Evolutionary conservation across 2,113 vertebrate species (phyloP).

Genomic region (Bagarius yarrelli): DNA sequence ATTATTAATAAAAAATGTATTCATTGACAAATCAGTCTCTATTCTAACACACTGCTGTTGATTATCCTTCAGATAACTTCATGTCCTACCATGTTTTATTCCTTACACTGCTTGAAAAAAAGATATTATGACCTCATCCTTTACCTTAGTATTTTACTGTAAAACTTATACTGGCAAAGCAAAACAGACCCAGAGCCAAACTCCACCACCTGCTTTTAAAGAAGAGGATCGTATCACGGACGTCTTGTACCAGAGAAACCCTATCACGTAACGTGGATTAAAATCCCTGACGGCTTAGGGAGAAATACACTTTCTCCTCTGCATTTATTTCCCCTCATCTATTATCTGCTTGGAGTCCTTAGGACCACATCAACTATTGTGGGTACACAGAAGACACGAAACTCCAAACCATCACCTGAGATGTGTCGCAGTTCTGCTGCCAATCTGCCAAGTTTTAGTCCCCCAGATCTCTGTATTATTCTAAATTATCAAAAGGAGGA

Average conservation of each 20-base stretch:
- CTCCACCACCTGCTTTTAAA: constrained; percentile 49
- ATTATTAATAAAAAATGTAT: not conserved
- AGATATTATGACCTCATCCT: constrained; percentile 48
- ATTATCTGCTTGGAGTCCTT: constrained; percentile 56
- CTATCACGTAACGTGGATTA: constrained; percentile 49
- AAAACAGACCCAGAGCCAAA: constrained; percentile 46
- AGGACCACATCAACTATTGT: constrained; percentile 58
- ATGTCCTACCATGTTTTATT: not conserved
- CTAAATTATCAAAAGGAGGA: constrained; percentile 36
- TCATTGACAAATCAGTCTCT: not conserved
- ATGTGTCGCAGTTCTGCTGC: constrained; percentile 48
- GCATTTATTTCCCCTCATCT: constrained; percentile 54
- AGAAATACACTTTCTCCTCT: constrained; percentile 61
- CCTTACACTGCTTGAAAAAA: constrained; percentile 38
- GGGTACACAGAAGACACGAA: constrained; percentile 49
- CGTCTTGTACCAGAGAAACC: constrained; percentile 13
- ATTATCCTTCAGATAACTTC: not conserved
- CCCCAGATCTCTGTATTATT: constrained; percentile 40
- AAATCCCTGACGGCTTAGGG: constrained; percentile 54
- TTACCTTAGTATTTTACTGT: constrained; percentile 8
- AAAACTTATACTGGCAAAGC: constrained; percentile 19
- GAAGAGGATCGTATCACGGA: constrained; percentile 6
- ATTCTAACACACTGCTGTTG: too few species aligned
- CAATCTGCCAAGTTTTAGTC: constrained; percentile 43
- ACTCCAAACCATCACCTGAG: constrained; percentile 53